Evolutionary conservation across 2,888 invertebrate genomes (phyloP).

Genomic region (Steinernema scapterisci): DNA sequence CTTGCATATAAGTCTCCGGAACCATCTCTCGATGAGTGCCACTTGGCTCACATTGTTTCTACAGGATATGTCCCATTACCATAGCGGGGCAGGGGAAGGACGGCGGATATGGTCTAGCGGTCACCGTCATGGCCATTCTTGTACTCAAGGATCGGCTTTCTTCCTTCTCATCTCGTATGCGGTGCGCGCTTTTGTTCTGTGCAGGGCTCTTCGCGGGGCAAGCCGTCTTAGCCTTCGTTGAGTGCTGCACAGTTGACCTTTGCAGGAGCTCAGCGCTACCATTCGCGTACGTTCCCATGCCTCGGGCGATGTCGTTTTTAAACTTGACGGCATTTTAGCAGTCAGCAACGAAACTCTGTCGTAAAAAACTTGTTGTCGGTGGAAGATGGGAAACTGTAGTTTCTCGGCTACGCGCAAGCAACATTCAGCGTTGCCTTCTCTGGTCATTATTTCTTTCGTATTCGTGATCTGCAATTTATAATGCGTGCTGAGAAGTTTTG

Average conservation of each 20-base stretch:
- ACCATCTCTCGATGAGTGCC: background rate
- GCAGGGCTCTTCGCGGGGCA: background rate
- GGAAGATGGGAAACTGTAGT: background rate
- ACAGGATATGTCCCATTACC: background rate
- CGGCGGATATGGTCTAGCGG: background rate
- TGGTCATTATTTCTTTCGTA: no score
- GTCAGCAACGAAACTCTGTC: background rate
- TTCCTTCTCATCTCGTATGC: background rate
- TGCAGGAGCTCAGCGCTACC: background rate
- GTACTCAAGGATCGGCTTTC: background rate
- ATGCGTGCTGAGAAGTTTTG: no score
- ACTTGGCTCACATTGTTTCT: background rate
- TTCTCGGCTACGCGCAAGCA: background rate
- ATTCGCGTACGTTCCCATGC: background rate
- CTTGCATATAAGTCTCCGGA: background rate
- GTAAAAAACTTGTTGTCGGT: slow-evolving; percentile 28
- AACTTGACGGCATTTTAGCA: background rate
- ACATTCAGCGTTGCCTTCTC: background rate
- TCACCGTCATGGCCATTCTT: background rate
- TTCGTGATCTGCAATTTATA: no score
- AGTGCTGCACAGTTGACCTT: background rate
- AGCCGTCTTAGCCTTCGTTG: background rate
- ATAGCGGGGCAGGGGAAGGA: background rate
- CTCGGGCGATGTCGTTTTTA: background rate
- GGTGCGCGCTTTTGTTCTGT: background rate